Conservation (phyloP, 2,797 vertebrate species). For the Characodon lateralis region DNA sequence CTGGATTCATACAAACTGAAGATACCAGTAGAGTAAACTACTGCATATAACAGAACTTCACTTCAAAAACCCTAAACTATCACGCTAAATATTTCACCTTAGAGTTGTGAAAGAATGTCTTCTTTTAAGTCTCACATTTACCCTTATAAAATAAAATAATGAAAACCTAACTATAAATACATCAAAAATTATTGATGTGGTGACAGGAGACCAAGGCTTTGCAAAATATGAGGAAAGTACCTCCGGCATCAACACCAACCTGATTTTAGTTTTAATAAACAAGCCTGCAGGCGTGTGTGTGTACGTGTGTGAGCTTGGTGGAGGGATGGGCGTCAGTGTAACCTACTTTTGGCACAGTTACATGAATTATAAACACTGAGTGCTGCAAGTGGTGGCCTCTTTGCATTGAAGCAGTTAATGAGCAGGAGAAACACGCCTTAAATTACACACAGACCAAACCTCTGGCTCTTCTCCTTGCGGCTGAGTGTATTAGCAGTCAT, state of each 20-base stretch:
- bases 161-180: not conserved
- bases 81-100: not conserved
- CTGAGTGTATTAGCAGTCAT: constrained; percentile 21
- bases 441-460: constrained; percentile 19
- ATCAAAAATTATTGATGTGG: not conserved
- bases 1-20: not conserved
- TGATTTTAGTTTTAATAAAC: constrained; percentile 17
- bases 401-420: constrained; percentile 51
- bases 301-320: not conserved
- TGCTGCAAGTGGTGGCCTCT: constrained; percentile 21
- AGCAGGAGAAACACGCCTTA: constrained; percentile 41
- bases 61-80: not conserved
- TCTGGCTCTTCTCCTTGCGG: constrained; percentile 37
- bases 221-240: constrained; percentile 27
- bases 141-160: not conserved
- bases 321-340: constrained; percentile 9
- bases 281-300: constrained; percentile 3
- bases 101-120: not conserved
- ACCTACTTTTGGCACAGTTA: constrained; percentile 42
- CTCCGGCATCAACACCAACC: constrained; percentile 2
- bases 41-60: not conserved
- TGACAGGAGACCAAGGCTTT: not conserved
- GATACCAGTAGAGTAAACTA: not conserved
- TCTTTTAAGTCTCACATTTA: not conserved
- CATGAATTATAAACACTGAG: constrained; percentile 49